Evolutionary conservation across 2,797 vertebrate genomes (phyloP).

Genomic region (Xiphorhynchus erythropygius): DNA sequence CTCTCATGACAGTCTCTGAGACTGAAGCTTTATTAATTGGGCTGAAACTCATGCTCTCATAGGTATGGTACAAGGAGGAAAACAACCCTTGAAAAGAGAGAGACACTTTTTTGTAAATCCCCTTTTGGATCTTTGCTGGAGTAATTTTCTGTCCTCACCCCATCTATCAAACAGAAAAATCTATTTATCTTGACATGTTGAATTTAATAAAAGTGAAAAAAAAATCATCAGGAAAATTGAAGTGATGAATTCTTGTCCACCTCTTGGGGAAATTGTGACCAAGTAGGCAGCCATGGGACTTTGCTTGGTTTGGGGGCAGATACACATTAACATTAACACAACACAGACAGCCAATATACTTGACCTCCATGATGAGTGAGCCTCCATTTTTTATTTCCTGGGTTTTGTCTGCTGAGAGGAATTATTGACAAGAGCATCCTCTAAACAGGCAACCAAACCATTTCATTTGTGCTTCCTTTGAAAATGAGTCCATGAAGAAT

Average conservation of each 20-base stretch:
- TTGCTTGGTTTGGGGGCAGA: background rate
- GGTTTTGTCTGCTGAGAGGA: background rate
- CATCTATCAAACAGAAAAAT: background rate
- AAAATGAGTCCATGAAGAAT: background rate
- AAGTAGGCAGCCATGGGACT: background rate
- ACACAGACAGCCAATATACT: background rate
- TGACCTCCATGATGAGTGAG: fast-evolving
- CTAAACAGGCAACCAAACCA: background rate
- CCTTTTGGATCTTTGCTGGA: background rate
- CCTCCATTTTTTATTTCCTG: background rate
- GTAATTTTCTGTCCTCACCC: fast-evolving
- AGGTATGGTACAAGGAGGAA: background rate
- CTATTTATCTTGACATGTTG: background rate
- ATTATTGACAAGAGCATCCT: background rate
- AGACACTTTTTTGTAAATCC: background rate
- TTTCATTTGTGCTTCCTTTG: background rate
- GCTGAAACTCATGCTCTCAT: background rate
- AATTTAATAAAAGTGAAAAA: background rate
- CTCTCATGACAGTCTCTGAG: background rate
- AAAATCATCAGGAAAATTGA: background rate
- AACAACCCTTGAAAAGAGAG: background rate
- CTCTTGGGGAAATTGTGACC: background rate
- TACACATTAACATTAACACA: background rate
- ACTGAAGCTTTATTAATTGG: background rate
- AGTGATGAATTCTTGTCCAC: background rate